phyloP scores from a whole-genome alignment of 2,888 invertebrate species.

The Tetranychus truncatus region DNA sequence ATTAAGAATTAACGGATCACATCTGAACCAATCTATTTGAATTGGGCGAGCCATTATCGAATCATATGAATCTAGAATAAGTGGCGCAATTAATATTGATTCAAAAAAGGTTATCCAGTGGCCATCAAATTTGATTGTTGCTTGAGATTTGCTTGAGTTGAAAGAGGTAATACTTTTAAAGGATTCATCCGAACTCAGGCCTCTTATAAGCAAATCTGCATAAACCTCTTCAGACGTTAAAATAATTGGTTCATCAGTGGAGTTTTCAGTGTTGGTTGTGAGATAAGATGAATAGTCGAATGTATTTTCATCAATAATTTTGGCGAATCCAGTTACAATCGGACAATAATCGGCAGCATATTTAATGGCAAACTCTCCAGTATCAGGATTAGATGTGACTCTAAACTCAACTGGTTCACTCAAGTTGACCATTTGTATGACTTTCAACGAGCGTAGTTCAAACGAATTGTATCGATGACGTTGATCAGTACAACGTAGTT shows the following conservation, averaged over 20 bases:
- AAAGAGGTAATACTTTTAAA: conserved; percentile 63
- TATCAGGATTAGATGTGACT: conserved; percentile 19
- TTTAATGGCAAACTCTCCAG: conserved; percentile 33
- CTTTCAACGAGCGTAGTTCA: not conserved
- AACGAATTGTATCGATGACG: not conserved
- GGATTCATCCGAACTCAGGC: conserved; percentile 61
- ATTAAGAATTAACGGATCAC: conserved; percentile 13
- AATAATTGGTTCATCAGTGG: conserved; percentile 20
- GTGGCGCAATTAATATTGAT: conserved; percentile 64
- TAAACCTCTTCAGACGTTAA: conserved; percentile 46
- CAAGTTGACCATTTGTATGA: not conserved
- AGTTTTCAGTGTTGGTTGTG: not conserved
- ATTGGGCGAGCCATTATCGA: conserved; percentile 32
- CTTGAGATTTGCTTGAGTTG: conserved; percentile 52
- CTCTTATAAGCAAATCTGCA: conserved; percentile 63
- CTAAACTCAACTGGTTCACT: not conserved
- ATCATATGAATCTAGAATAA: conserved; percentile 23
- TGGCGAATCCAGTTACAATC: conserved; percentile 31
- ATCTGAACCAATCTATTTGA: conserved; percentile 28
- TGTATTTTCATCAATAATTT: not conserved
- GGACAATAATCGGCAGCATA: conserved; percentile 30
- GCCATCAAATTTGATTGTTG: conserved; percentile 59
- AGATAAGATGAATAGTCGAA: not conserved
- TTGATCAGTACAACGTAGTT: not conserved
- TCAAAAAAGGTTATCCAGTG: conserved; percentile 90